Evolutionary conservation across 2,797 vertebrate species (phyloP).

Genomic region (Diglossa cyanea): DNA sequence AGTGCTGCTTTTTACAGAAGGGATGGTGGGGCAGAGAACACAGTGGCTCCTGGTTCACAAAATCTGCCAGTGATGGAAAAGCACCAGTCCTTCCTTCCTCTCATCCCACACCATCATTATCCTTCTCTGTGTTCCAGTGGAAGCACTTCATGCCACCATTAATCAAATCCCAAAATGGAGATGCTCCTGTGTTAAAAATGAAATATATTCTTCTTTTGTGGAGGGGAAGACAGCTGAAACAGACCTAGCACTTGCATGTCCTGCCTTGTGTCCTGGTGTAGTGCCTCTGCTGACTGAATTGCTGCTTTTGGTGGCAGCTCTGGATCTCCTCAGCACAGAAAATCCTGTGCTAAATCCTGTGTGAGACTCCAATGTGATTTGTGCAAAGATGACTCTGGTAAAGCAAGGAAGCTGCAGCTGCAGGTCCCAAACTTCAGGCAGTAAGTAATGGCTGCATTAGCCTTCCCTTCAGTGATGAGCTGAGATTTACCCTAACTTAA

Average conservation of each 20-base stretch:
- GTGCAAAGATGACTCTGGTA: background rate
- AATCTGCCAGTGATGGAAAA: background rate
- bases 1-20: background rate
- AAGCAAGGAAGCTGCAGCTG: background rate
- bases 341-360: background rate
- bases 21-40: background rate
- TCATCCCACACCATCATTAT: background rate
- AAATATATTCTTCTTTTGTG: background rate
- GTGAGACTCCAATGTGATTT: background rate
- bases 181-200: background rate
- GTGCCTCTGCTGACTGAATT: background rate
- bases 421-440: background rate
- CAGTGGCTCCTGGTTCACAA: background rate
- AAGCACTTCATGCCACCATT: background rate
- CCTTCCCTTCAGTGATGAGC: background rate
- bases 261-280: background rate
- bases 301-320: background rate
- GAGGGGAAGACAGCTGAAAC: background rate
- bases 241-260: rapidly evolving
- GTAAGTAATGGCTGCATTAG: background rate
- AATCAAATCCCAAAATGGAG: background rate
- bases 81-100: background rate
- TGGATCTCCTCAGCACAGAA: background rate
- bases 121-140: background rate
- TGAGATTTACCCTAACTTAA: background rate